Conservation (phyloP, 35 echinoderm and acorn worm genomes). For the Amphiura filiformis region DNA sequence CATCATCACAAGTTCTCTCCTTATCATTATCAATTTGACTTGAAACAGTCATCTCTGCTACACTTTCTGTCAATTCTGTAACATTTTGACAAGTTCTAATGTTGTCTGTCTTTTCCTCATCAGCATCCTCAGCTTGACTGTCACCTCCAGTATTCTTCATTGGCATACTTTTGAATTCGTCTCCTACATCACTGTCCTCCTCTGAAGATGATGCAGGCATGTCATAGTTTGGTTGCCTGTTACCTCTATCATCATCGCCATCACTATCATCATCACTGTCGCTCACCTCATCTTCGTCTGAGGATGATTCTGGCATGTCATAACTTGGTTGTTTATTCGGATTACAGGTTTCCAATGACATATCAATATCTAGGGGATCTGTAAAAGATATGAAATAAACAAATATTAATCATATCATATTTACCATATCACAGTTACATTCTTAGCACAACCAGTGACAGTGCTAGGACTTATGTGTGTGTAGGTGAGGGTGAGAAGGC, state of each 20-base stretch:
- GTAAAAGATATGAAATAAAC: no score
- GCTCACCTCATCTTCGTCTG: constrained; percentile 18
- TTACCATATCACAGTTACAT: no score
- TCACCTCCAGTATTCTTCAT: neutral
- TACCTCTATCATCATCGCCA: neutral
- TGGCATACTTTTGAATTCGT: neutral
- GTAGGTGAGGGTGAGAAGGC: no score
- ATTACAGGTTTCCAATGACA: constrained; percentile 50
- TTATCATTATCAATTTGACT: no score
- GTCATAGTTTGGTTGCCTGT: constrained; percentile 14
- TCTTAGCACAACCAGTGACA: no score
- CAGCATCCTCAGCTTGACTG: neutral
- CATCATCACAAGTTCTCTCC: no score
- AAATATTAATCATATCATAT: no score
- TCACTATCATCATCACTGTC: constrained; percentile 43
- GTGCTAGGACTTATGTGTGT: no score
- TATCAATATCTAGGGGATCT: constrained; percentile 59
- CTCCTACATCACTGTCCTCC: neutral
- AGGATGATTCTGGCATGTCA: constrained; percentile 42
- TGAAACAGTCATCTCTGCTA: no score
- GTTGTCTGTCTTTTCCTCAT: neutral
- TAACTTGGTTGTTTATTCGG: constrained; percentile 73
- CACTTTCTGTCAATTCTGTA: no score
- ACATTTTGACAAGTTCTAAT: no score
- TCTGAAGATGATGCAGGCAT: constrained; percentile 3